phyloP scores from a whole-genome alignment of 2,797 vertebrate genomes.

The Clarias pachynema region DNA sequence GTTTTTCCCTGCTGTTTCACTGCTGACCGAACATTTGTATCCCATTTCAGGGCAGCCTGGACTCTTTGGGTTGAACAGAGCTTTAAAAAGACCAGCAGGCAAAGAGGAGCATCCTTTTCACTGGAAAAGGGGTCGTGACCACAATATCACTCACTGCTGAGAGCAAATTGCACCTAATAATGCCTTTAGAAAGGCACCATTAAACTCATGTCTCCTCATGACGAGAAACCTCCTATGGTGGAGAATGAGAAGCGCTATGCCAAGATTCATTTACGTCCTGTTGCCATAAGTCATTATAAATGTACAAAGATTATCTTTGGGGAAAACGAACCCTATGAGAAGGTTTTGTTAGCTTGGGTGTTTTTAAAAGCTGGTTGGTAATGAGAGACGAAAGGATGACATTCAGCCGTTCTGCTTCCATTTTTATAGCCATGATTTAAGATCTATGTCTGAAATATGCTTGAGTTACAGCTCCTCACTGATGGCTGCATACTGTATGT shows the following conservation, averaged over 20 bases:
- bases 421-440: conserved; percentile 37
- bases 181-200: conserved; percentile 72
- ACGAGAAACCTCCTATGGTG: conserved; percentile 45
- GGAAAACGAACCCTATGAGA: conserved; percentile 13
- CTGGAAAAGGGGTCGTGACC: conserved; percentile 74
- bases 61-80: conserved; percentile 34
- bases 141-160: conserved; percentile 84
- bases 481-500: conserved; percentile 22
- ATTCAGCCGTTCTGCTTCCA: background rate
- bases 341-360: conserved; percentile 26
- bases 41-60: conserved; percentile 42
- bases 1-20: conserved; percentile 34
- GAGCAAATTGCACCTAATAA: conserved; percentile 83
- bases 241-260: conserved; percentile 28
- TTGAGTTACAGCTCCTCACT: conserved; percentile 26
- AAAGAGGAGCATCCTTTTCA: conserved; percentile 66
- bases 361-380: conserved; percentile 22
- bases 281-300: conserved; percentile 57
- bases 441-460: conserved; percentile 27
- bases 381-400: conserved; percentile 37
- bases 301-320: conserved; percentile 20
- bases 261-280: conserved; percentile 53
- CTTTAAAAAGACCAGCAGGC: conserved; percentile 44
- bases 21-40: conserved; percentile 43
- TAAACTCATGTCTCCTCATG: conserved; percentile 60